Percentiles rank a stretch among this genome's conserved stretches.
Evolutionary conservation across 1,140 invertebrate species (phyloP).

Genomic region (Trypoxylus dichotomus): DNA sequence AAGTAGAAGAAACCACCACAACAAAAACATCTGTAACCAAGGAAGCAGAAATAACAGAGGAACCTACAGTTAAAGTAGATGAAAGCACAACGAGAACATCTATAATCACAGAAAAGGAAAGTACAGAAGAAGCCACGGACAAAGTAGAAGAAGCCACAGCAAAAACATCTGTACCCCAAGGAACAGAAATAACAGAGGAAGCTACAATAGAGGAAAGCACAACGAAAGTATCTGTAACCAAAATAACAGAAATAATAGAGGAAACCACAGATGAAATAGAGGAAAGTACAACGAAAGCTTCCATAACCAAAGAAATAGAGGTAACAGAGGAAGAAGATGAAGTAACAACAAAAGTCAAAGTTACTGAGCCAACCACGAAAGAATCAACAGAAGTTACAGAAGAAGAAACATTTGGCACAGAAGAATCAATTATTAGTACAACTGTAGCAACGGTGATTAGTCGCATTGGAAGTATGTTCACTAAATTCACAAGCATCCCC

Average conservation of each 20-base stretch:
- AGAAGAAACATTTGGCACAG: background rate
- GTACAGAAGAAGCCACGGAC: background rate
- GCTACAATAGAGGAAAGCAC: no score
- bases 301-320: background rate
- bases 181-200: background rate
- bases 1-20: background rate
- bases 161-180: background rate
- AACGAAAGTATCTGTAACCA: background rate
- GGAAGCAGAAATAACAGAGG: background rate
- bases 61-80: background rate
- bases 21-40: background rate
- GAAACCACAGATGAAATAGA: background rate
- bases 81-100: background rate
- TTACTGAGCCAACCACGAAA: background rate
- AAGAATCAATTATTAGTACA: background rate
- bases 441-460: background rate
- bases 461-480: background rate
- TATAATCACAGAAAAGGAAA: background rate
- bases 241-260: slow-evolving; percentile 4
- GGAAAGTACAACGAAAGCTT: background rate
- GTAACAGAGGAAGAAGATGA: background rate
- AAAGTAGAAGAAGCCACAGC: background rate
- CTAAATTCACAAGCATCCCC: background rate
- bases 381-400: background rate
- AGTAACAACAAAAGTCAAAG: background rate